Conservation (phyloP, 1,140 invertebrate genomes). For the Drosophila sulfurigaster region DNA sequence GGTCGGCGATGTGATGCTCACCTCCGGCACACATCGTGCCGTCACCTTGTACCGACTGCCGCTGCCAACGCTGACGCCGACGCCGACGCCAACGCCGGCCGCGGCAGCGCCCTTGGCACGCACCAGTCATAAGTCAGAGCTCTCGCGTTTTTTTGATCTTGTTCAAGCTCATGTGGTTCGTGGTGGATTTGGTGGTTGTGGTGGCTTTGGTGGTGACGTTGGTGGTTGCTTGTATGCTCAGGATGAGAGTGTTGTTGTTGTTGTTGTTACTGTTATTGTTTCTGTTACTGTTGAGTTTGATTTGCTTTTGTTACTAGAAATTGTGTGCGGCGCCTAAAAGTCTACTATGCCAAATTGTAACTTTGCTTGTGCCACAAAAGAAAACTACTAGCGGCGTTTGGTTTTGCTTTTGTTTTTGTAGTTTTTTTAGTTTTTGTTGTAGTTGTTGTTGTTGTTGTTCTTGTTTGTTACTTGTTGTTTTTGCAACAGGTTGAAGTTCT, state of each 20-base stretch:
- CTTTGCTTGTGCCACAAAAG: conserved; percentile 69
- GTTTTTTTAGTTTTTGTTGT: conserved; percentile 44
- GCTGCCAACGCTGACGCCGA: conserved; percentile 68
- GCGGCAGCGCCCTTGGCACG: conserved; percentile 68
- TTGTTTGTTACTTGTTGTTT: conserved; percentile 42
- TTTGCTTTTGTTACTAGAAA: conserved; percentile 34
- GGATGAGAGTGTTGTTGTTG: conserved; percentile 54
- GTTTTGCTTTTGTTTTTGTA: conserved; percentile 33
- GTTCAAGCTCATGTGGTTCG: conserved; percentile 82
- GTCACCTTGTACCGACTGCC: conserved; percentile 84
- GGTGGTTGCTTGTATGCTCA: conserved; percentile 38
- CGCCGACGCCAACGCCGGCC: conserved; percentile 62
- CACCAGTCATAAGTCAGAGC: conserved; percentile 85
- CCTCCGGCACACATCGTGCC: conserved; percentile 82
- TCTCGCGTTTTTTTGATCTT: conserved; percentile 84
- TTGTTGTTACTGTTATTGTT: conserved; percentile 49
- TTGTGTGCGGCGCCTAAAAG: conserved; percentile 75
- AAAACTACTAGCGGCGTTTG: conserved; percentile 75
- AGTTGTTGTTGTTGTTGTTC: conserved; percentile 37
- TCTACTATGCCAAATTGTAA: conserved; percentile 74
- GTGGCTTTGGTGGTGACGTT: conserved; percentile 19
- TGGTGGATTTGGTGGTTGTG: conserved; percentile 46
- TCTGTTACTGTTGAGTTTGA: conserved; percentile 34
- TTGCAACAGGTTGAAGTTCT: conserved; percentile 45
- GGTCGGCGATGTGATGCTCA: conserved; percentile 83